A percentile compares a stretch with the other conserved stretches of the same genome.
phyloP scores from a whole-genome alignment of 2,113 vertebrate genomes.

The Strix aluco region DNA sequence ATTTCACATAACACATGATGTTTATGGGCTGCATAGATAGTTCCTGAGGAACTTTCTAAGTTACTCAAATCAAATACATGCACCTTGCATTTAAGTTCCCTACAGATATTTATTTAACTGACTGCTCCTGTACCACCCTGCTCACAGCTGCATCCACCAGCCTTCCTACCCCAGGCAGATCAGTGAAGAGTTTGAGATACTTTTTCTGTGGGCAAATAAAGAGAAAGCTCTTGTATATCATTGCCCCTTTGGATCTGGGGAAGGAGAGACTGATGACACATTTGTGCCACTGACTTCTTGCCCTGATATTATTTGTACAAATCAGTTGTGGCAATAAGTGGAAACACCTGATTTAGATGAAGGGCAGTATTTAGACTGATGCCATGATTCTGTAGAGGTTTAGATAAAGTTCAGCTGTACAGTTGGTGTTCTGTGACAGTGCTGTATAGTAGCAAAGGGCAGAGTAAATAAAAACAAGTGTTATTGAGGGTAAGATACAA shows the following conservation, averaged over 20 bases:
- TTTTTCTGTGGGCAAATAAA: background rate
- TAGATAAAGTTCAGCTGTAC: background rate
- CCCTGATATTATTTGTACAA: background rate
- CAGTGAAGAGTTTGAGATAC: background rate
- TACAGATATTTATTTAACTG: background rate
- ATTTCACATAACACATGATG: rapidly evolving
- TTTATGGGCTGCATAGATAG: background rate
- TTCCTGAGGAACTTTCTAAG: background rate
- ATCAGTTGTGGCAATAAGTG: background rate
- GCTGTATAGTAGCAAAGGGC: background rate
- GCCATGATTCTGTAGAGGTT: too few species aligned
- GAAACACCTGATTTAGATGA: background rate
- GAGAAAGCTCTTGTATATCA: rapidly evolving
- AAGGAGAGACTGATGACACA: rapidly evolving
- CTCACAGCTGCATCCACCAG: background rate
- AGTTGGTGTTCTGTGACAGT: background rate
- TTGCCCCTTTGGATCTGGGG: background rate
- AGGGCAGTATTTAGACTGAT: background rate
- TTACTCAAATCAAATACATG: rapidly evolving
- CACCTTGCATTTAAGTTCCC: background rate
- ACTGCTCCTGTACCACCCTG: background rate
- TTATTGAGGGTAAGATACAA: background rate
- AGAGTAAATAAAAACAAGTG: background rate
- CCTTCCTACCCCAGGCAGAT: background rate
- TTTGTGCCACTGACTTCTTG: background rate